Percentiles rank a stretch among this genome's conserved stretches.
Conservation (phyloP, 2,113 vertebrate species). For the Toxostoma redivivum region DNA sequence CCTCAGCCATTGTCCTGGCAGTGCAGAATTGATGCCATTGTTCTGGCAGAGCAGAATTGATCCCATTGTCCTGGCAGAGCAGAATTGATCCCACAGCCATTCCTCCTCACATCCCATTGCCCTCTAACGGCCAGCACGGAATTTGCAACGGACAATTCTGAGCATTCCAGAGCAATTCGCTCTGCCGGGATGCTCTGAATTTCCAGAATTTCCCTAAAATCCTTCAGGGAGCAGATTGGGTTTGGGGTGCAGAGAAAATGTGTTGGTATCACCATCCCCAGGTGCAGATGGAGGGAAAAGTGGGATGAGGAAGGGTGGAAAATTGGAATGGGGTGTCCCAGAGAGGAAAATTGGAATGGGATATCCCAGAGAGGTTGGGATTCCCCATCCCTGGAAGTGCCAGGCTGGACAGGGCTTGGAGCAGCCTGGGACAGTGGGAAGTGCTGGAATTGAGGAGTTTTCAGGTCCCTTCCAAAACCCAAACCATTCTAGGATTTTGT, state of each 20-base stretch:
- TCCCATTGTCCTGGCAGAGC: too few species aligned
- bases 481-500: neutral
- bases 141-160: neutral
- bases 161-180: neutral
- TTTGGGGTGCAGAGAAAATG: neutral
- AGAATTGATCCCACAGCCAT: too few species aligned
- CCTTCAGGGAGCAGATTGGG: accelerated
- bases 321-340: neutral
- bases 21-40: too few species aligned
- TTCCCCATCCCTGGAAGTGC: neutral
- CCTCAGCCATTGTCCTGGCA: too few species aligned
- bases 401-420: neutral
- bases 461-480: neutral
- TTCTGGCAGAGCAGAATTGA: too few species aligned
- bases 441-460: accelerated
- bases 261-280: neutral
- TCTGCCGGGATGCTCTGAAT: neutral
- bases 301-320: neutral
- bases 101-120: neutral
- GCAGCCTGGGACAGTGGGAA: accelerated
- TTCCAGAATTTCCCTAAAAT: neutral
- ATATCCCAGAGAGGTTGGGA: neutral
- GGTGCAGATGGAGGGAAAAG: neutral
- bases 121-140: neutral
- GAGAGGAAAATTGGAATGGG: too few species aligned